Evolutionary conservation across 2,797 vertebrate species (phyloP), one percentile per base, ranked within the genome.

Genomic region (Myotis findleyi): DNA sequence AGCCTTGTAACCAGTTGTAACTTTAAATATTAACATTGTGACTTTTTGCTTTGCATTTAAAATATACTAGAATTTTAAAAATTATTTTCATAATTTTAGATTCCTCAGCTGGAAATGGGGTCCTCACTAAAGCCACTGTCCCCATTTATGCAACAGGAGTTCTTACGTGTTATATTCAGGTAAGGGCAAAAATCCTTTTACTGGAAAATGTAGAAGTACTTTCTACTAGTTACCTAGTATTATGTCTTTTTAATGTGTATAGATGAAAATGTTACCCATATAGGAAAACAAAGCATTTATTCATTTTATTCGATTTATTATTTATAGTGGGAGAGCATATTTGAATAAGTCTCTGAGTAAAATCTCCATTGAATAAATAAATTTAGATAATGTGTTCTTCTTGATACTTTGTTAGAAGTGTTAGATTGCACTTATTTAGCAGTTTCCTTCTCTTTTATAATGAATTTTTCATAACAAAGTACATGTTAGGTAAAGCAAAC

Each of bases 121-220:
- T 99, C 96, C 99, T 99, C 95, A 99, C 99, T 97, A 99, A 99
- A 99, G 99, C 99, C 88, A 99, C 99, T 1, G 99, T 99, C 96
- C 99, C 99, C 77, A 99, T 99, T 98, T 99, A 99, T 98, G 99
- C 99, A 98, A 99, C 99, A 76, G 99, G 99, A 94, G 99, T 99
- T 53, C 98, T 99, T 95, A 99, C 99, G 0, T 99, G 99, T 98
- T 99, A 99, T 89, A 99, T 99, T 98, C 99, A 99, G 99, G 99
- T 99, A 98, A 97, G 91, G n/a, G 10, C 16, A 87, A 87, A 76
- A 57, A 18, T 73, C 69, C 79, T 79, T 72, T 51, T 18, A 36
- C 71, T 83, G 33, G 51, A 83, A 69, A 57, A 76, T 59, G 2
- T 41, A 87, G 85, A 91, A 84, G 51, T 30, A 17, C 30, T 75